Evolutionary conservation across 1,140 invertebrate genomes (phyloP), one percentile per base, ranked within the genome.

Genomic region (Caenorhabditis latens): DNA sequence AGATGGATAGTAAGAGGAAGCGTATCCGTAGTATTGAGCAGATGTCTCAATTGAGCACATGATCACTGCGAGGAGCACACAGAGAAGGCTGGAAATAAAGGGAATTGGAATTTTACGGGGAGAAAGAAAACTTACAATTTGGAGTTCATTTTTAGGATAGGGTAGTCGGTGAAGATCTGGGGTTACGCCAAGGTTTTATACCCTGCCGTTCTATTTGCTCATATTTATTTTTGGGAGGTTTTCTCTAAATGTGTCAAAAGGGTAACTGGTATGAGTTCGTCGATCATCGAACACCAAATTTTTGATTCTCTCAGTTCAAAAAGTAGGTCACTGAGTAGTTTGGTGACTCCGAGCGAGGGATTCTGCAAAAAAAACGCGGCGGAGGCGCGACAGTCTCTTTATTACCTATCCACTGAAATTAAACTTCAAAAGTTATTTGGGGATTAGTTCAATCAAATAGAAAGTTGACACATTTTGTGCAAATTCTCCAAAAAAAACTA

Each of bases 1-100:
- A 63, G 61, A 63, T 63, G 61, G 61, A 63, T 63, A 63, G 32
- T 63, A 63, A 63, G 61, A 63, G 32, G 61, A 63, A 32, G 61
- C 61, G n/a, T 63, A 63, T 63, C 61, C 61, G 61, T 63, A 63
- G 61, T 63, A 63, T 63, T 63, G 42, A 43, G 40, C 65, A 43
- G 13, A 19, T 19, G 65, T 16, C 13, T 71, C 65, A 43, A 71
- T 71, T 43, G 65, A 71, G 42, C 65, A 43, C 65, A 71, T 71
- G 65, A 71, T 42, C 2, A 71, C 16, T 14, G 40, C 65, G 11
- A 71, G 11, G 21, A 32, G 1, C 1, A 71, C 65, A 71, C 65
- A 71, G 42, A 71, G 65, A 71, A 71, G 65, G 65, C 65, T 71
- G 65, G 6, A 63, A 63, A 32, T n/a, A 9, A 40, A 40, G 0